phyloP scores from a whole-genome alignment of 2,888 invertebrate genomes.

The Drosophila koepferae region DNA sequence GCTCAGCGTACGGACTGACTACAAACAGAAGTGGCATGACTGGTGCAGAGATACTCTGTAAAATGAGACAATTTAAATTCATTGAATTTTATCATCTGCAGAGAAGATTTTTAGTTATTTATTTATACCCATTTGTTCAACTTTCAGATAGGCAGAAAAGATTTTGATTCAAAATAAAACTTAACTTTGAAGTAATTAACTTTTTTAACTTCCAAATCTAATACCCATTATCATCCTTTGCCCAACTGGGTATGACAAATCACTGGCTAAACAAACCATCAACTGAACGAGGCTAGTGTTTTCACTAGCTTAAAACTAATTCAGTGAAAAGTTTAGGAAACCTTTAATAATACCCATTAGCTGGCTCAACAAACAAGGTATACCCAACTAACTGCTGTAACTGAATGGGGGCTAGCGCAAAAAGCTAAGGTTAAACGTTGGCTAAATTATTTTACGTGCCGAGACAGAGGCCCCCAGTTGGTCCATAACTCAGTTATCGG shows the following conservation, averaged over 20 bases:
- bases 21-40: conserved; percentile 1
- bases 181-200: neutral
- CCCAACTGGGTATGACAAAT: neutral
- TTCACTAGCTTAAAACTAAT: neutral
- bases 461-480: conserved; percentile 51
- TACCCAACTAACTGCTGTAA: conserved; percentile 12
- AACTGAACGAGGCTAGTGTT: neutral
- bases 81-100: neutral
- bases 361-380: conserved; percentile 7
- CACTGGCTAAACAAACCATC: neutral
- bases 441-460: conserved; percentile 84
- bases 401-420: conserved; percentile 34
- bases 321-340: neutral
- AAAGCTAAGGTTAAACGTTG: conserved; percentile 82
- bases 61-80: neutral
- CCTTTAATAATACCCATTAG: conserved; percentile 7
- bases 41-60: conserved; percentile 22
- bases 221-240: neutral
- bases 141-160: neutral
- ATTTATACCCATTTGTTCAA: neutral
- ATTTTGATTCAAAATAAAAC: neutral
- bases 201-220: fast-evolving
- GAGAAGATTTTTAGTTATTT: neutral
- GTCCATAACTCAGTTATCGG: conserved; percentile 76
- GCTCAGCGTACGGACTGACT: conserved; percentile 45